These are phyloP conservation scores for Cremastinae sp. DNA, from an alignment of 2,888 invertebrate species.

Conservation along the genomic window DNA sequence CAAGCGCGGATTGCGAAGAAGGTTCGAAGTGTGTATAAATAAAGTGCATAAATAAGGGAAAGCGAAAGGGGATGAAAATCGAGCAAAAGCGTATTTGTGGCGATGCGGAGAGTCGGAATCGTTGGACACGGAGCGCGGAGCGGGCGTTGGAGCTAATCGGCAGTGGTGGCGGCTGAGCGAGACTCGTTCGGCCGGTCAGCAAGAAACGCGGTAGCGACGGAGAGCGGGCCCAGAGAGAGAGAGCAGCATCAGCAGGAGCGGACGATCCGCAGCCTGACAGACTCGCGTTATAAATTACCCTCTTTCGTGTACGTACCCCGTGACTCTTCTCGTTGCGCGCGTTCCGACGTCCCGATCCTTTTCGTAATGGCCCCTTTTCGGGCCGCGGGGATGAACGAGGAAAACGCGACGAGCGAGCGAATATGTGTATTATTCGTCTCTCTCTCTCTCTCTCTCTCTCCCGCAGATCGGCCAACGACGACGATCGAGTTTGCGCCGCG, in stretches of 20 bases:
- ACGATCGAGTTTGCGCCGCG: conserved; percentile 36
- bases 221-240: conserved; percentile 24
- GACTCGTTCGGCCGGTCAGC: conserved; percentile 59
- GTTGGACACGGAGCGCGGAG: conserved; percentile 41
- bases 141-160: conserved; percentile 59
- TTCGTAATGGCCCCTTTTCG: conserved; percentile 61
- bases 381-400: conserved; percentile 38
- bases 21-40: no score
- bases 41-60: no score
- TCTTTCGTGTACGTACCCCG: conserved; percentile 53
- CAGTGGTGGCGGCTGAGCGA: conserved; percentile 49
- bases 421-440: no score
- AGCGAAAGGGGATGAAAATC: conserved; percentile 37
- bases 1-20: no score
- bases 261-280: conserved; percentile 57
- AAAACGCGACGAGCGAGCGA: neutral
- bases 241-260: no score
- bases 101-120: neutral
- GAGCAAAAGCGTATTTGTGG: conserved; percentile 4
- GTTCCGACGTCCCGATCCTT: conserved; percentile 52
- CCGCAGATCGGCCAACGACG: conserved; percentile 57
- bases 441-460: no score
- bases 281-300: conserved; percentile 61
- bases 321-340: conserved; percentile 3
- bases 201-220: conserved; percentile 52